Percentiles rank a stretch among this genome's conserved stretches.
Conservation (phyloP, 2,888 invertebrate genomes). For the Trisateles emortualis region DNA sequence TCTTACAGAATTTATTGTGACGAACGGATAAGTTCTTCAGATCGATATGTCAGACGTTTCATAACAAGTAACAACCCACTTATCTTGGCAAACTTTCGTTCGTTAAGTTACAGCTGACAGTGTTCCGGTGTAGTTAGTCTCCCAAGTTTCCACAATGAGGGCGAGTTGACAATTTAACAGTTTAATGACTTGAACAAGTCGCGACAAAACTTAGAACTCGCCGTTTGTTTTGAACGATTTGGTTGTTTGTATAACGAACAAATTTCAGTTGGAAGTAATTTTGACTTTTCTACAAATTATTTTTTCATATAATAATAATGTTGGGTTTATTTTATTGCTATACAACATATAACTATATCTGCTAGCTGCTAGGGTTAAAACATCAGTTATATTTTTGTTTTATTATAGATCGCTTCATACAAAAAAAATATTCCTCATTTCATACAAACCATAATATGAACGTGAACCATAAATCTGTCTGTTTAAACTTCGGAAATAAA, state of each 20-base stretch:
- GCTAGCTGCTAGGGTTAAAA: no score
- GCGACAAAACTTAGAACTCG: slow-evolving; percentile 38
- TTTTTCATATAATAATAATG: not conserved
- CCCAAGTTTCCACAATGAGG: slow-evolving; percentile 47
- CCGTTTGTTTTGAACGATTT: slow-evolving; percentile 35
- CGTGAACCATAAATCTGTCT: slow-evolving; percentile 9
- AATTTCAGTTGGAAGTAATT: slow-evolving; percentile 2
- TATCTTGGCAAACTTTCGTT: slow-evolving; percentile 48
- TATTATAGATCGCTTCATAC: not conserved
- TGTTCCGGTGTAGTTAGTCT: slow-evolving; percentile 43
- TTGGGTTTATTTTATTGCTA: not conserved
- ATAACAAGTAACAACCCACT: slow-evolving; percentile 46
- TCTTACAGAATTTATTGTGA: slow-evolving; percentile 11
- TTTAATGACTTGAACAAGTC: slow-evolving; percentile 49
- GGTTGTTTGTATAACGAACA: slow-evolving; percentile 22
- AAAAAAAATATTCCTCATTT: not conserved
- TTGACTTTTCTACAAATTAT: not conserved
- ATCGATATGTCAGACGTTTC: slow-evolving; percentile 38
- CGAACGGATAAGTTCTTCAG: slow-evolving; percentile 7
- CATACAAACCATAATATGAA: not conserved
- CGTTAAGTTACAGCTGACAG: slow-evolving; percentile 43
- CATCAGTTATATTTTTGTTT: not conserved
- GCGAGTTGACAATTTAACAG: slow-evolving; percentile 50
- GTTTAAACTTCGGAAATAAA: slow-evolving; percentile 10
- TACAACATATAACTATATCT: no score